A percentile compares a stretch with the other conserved stretches of the same genome.
Conservation (phyloP, 2,888 invertebrate genomes). For the Cephus sareptanus region DNA sequence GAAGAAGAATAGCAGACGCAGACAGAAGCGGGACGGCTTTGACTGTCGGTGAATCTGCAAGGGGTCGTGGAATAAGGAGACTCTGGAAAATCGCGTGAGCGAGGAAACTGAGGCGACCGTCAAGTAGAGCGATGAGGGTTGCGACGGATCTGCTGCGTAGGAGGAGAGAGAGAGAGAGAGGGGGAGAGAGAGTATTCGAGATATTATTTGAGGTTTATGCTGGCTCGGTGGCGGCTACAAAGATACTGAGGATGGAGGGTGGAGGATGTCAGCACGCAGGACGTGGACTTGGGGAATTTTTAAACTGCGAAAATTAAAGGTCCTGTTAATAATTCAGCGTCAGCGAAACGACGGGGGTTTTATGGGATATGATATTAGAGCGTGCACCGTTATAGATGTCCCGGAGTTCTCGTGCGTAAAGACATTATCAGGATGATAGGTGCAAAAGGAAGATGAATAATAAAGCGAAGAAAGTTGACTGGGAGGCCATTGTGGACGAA, state of each 20-base stretch:
- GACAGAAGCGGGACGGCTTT: not conserved
- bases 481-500: too few relatives aligned
- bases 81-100: too few relatives aligned
- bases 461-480: too few relatives aligned
- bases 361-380: constrained; percentile 1
- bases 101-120: too few relatives aligned
- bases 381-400: not conserved
- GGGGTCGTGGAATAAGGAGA: too few relatives aligned
- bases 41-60: not conserved
- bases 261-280: too few relatives aligned
- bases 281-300: not conserved
- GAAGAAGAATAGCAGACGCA: constrained; percentile 13
- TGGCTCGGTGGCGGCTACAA: not conserved
- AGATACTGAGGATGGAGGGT: not conserved
- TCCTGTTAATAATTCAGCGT: constrained; percentile 5
- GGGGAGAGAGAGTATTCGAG: not conserved
- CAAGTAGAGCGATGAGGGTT: too few relatives aligned
- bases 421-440: not conserved
- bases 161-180: not conserved
- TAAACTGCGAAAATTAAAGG: constrained; percentile 1
- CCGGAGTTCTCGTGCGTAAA: not conserved
- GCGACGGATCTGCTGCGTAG: not conserved
- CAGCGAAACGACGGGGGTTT: constrained; percentile 2
- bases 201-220: not conserved
- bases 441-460: too few relatives aligned